phyloP scores from a whole-genome alignment of 2,113 vertebrate genomes.

The Glareola pratincola region DNA sequence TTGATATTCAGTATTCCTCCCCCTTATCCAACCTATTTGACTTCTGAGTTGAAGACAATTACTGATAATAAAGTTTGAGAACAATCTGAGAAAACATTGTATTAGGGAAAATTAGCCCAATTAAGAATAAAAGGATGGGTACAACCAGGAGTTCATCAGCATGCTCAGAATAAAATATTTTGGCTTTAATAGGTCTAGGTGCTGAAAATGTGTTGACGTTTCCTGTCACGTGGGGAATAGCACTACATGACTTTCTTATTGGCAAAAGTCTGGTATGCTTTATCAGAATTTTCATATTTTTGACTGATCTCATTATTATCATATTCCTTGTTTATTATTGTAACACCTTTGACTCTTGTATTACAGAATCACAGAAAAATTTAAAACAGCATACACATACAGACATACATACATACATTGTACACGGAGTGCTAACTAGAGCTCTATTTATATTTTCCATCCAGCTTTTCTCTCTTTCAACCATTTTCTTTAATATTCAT shows the following conservation, averaged over 20 bases:
- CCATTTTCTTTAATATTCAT: not conserved
- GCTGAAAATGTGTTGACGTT: not conserved
- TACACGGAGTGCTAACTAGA: not conserved
- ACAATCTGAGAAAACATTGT: not conserved
- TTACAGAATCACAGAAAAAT: too few relatives aligned
- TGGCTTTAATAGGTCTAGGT: not conserved
- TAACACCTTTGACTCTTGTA: not conserved
- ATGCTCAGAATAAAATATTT: not conserved
- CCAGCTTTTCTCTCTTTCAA: not conserved
- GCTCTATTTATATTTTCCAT: not conserved
- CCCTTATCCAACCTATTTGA: not conserved
- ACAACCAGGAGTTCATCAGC: not conserved
- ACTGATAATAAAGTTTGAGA: not conserved
- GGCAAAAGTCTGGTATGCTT: not conserved
- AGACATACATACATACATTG: not conserved
- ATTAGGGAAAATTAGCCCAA: not conserved
- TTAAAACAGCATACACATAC: not conserved
- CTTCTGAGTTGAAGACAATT: not conserved
- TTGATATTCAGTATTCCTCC: not conserved
- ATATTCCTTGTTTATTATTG: not conserved
- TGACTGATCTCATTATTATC: not conserved
- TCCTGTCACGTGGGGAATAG: not conserved
- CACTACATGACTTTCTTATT: not conserved
- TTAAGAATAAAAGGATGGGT: not conserved
- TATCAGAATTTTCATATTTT: not conserved